Evolutionary conservation across 2,113 vertebrate species (phyloP), one percentile per base, ranked within the genome.

Genomic region (Piaya cayana): DNA sequence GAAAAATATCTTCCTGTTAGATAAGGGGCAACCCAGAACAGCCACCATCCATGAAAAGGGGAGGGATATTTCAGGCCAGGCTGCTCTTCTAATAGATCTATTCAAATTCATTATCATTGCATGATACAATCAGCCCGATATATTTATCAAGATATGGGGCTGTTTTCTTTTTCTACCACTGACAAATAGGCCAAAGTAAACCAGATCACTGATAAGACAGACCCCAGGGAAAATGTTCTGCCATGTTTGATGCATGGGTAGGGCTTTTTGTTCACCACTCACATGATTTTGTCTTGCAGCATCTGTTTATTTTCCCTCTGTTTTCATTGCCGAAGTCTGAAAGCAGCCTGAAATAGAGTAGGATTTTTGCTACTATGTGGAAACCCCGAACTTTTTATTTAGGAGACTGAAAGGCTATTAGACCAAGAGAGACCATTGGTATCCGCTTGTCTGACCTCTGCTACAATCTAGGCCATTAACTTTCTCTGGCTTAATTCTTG

Each of bases 121-220:
- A 87, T 90, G 93, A 91, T 97, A 97, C 65, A 45, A 94, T 93
- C 96, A 96, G 59, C 67, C 43, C 90, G 75, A 91, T 97, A 92
- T 30, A 95, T 82, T 95, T 95, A 95, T 95, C 95, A 93, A 88
- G 91, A 92, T 86, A 50, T 45, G 42, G 43, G 68, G 90, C 95
- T 97, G 96, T 97, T 98, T 97, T 97, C 97, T 97, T 97, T 97
- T 97, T 96, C 96, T 96, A 86, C 96, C 96, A 93, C 90, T 84
- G 91, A 96, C 94, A 92, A 92, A 96, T 95, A 97, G 68, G 77
- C 88, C 95, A 88, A 93, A 96, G 80, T 92, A 96, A 97, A 96
- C 91, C 86, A 97, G 95, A 98, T 97, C 91, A 64, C 95, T 96
- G 97, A 97, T 97, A 98, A 97, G 97, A 94, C 76, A 92, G 95